These are phyloP conservation scores for Stenodera caucasica DNA, from an alignment of 2,888 invertebrate species.

Conservation along the genomic window DNA sequence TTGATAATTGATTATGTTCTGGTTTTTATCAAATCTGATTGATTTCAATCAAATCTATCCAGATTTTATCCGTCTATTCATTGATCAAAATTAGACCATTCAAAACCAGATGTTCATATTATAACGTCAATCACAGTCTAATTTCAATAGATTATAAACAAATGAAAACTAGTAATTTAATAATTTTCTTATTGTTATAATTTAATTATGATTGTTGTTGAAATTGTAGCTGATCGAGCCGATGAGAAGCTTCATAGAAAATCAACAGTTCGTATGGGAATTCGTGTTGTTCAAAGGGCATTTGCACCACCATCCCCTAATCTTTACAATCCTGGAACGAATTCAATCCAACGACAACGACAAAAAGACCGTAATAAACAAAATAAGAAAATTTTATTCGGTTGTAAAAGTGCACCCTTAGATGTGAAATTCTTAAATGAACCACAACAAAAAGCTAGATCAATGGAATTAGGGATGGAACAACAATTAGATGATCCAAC, in stretches of 20 bases:
- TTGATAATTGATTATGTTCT: too few species aligned
- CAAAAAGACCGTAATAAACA: slow-evolving; percentile 39
- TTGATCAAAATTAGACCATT: too few species aligned
- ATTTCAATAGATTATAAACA: too few species aligned
- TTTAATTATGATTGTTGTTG: slow-evolving; percentile 7
- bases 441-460: slow-evolving; percentile 28
- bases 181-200: too few species aligned
- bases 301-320: slow-evolving; percentile 54
- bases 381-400: slow-evolving; percentile 49
- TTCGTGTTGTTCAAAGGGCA: slow-evolving; percentile 75
- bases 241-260: slow-evolving; percentile 82
- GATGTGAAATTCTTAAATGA: slow-evolving; percentile 38
- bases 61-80: too few species aligned
- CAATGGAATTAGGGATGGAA: slow-evolving; percentile 25
- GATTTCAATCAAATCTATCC: too few species aligned
- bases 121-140: too few species aligned
- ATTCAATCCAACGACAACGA: slow-evolving; percentile 14
- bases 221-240: slow-evolving; percentile 74
- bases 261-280: slow-evolving; percentile 82
- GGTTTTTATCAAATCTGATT: too few species aligned
- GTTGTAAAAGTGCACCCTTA: slow-evolving; percentile 47
- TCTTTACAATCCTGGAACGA: slow-evolving; percentile 47
- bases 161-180: too few species aligned
- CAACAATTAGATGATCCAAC: slow-evolving; percentile 9
- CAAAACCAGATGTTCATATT: too few species aligned